Evolutionary conservation across 2,888 invertebrate genomes (phyloP), one percentile per base, ranked within the genome.

Genomic region (Carterocephalus palaemon): DNA sequence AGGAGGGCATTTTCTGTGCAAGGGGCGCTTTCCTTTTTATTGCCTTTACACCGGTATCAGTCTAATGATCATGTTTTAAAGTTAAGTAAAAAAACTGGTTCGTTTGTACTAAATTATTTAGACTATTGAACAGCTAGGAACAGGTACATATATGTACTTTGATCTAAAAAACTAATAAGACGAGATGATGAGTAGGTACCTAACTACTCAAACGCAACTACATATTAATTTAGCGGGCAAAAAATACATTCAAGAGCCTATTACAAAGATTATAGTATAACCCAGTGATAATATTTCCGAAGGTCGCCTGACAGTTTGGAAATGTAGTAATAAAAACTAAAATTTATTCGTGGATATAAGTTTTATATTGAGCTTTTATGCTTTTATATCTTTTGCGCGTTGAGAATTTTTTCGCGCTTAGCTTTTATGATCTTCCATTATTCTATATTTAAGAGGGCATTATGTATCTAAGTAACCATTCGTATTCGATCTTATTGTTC

Each of bases 1-100:
- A 46, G 52, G 48, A 24, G 38, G 32, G 38, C 32, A 39, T 32
- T 37, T 32, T 32, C 16, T 39, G 23, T 34, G 33, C 39, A 26
- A 24, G 32, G 46, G 26, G 22, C 32, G 8, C 12, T 15, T 13
- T 39, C n/a, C 17, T 34, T 31, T 42, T 36, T 43, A 26, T 23
- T 10, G 13, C 9, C n/a, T 12, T 26, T 12, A 32, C 24, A 31
- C 9, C 13, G 36, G 15, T 37, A 31, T 45, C 31, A 20, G 7
- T 37, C 37, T 31, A 31, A 45, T 19, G 33, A 41, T 45, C 36
- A 23, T 31, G 34, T 37, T 45, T 42, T 19, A 10, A 39, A 36
- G n/a, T n/a, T n/a, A n/a, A n/a, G n/a, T n/a, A n/a, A n/a, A n/a
- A n/a, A n/a, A n/a, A n/a, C n/a, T n/a, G n/a, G n/a, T n/a, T n/a